A percentile compares a stretch with the other conserved stretches of the same genome.
phyloP scores from a whole-genome alignment of 2,113 vertebrate species.

The Chauna torquata region DNA sequence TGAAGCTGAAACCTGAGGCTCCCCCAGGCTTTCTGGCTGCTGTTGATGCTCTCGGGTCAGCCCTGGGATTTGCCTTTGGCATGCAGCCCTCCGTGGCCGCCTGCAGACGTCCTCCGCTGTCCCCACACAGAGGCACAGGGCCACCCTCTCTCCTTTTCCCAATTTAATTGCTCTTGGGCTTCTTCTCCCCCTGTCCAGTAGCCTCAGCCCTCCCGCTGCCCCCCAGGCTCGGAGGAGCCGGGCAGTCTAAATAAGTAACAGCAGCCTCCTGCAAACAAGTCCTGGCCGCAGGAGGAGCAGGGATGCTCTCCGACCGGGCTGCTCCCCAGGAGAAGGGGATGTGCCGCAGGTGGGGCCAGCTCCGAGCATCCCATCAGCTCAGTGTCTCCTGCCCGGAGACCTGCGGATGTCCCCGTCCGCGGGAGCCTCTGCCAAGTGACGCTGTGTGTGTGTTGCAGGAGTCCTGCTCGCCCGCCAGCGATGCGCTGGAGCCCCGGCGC shows the following conservation, averaged over 20 bases:
- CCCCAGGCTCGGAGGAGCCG: fast-evolving
- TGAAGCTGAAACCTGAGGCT: background rate
- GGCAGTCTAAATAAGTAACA: background rate
- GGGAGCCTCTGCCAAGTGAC: background rate
- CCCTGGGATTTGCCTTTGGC: fast-evolving
- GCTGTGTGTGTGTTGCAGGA: constrained; percentile 38
- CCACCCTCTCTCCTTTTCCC: background rate
- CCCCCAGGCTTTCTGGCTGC: fast-evolving
- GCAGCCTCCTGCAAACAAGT: background rate
- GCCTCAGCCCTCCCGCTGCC: background rate
- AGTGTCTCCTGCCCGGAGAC: background rate
- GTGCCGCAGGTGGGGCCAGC: background rate
- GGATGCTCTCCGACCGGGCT: background rate
- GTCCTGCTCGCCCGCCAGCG: constrained; percentile 75
- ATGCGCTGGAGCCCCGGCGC: constrained; percentile 71
- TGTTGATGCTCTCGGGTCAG: background rate
- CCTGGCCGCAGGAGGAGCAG: background rate
- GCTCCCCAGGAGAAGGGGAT: background rate
- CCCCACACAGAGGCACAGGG: background rate
- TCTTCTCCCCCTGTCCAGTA: background rate
- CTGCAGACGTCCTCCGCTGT: background rate
- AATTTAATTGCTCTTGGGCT: background rate
- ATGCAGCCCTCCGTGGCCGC: fast-evolving
- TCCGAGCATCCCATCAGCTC: background rate
- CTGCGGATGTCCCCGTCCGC: fast-evolving